Evolutionary conservation across 2,888 invertebrate species (phyloP).

Genomic region (Scaptomyza polygonia): DNA sequence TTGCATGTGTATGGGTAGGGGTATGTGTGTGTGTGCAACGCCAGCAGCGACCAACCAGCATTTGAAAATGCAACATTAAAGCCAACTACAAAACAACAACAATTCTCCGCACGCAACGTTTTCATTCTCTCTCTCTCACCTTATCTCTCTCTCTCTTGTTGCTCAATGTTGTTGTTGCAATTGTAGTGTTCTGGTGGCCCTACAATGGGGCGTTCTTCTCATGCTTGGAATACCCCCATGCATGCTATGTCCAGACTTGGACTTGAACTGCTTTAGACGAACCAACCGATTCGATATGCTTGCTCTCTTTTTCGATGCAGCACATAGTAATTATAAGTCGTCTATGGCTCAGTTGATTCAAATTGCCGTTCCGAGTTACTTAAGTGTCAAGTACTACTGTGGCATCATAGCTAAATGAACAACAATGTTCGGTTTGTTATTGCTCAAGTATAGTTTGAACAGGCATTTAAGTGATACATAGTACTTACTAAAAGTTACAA

Average conservation of each 20-base stretch:
- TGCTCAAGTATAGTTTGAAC: background rate
- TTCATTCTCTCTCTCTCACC: slow-evolving; percentile 32
- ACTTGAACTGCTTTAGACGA: slow-evolving; percentile 32
- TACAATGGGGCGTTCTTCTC: slow-evolving; percentile 76
- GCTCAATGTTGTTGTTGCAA: slow-evolving; percentile 36
- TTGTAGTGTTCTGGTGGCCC: slow-evolving; percentile 38
- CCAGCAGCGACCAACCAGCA: slow-evolving; percentile 70
- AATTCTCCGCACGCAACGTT: slow-evolving; percentile 67
- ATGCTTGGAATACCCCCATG: slow-evolving; percentile 57
- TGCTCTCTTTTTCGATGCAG: slow-evolving; percentile 29
- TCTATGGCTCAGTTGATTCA: slow-evolving; percentile 61
- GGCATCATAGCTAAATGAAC: background rate
- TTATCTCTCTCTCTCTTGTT: slow-evolving; percentile 33
- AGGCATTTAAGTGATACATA: too few relatives aligned
- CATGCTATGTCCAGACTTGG: slow-evolving; percentile 46
- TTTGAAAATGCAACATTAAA: slow-evolving; percentile 77
- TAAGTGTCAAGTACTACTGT: background rate
- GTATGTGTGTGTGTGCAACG: slow-evolving; percentile 51
- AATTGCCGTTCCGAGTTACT: slow-evolving; percentile 62
- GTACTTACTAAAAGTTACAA: too few relatives aligned
- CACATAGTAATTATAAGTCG: slow-evolving; percentile 65
- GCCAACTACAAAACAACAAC: slow-evolving; percentile 58
- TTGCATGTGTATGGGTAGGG: too few relatives aligned
- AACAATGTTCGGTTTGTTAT: background rate
- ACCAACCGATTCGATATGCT: slow-evolving; percentile 22